Evolutionary conservation across 2,888 invertebrate species (phyloP), one percentile per base, ranked within the genome.

Genomic region (Cephus pygmeus): DNA sequence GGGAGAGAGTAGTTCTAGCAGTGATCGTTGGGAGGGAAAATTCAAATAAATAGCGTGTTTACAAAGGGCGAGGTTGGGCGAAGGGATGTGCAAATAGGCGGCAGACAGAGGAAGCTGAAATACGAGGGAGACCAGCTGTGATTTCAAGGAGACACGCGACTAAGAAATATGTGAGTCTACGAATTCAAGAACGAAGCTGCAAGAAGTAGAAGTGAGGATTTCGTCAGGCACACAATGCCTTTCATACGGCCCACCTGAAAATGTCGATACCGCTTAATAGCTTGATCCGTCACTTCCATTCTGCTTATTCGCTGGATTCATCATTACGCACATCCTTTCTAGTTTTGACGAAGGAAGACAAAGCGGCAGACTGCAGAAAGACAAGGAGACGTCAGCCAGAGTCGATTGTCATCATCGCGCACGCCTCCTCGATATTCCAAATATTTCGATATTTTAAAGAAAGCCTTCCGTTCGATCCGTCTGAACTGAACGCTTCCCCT

Each of bases 91-190:
- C 71, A 73, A 76, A 78, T 69, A 68, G 33, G 33, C 33, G 69
- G 12, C 30, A 34, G 71, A 69, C 68, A 71, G 69, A 76, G 69
- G 76, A 69, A n/a, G 71, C 76, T 40, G 76, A 73, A 78, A 76
- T 34, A 74, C 69, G 69, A 30, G 15, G 73, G 69, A 69, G 73
- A 15, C 76, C 73, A 69, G 76, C 73, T 73, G 79, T 69, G 73
- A 79, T 79, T 79, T 69, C 73, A 76, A 33, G 56, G 73, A 73
- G 69, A 73, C 76, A 76, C 35, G 69, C 73, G 73, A 56, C 11
- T 33, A 12, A 69, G 69, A 33, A 69, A 69, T 33, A 33, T 31
- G 30, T 12, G 33, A 69, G 30, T 30, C 69, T 30, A 30, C 9
- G 69, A 30, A 15, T 69, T 30, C 30, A 11, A 30, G 11, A 4